These are phyloP conservation scores for Sipunculus nudus DNA, from an alignment of 2,888 invertebrate species.

Conservation along the genomic window DNA sequence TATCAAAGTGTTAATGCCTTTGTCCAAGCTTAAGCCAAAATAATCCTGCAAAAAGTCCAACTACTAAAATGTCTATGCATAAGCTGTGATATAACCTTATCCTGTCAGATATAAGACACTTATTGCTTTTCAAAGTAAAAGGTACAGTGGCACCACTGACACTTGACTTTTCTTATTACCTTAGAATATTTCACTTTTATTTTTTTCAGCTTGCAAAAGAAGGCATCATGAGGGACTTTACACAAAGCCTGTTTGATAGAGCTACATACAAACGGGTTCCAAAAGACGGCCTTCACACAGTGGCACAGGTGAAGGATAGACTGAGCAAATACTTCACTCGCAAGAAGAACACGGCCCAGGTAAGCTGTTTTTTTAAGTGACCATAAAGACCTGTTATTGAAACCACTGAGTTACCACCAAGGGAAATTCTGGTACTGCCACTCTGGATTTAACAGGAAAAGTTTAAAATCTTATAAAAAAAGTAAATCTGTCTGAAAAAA, in stretches of 20 bases:
- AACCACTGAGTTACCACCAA: not conserved
- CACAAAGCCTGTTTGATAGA: constrained; percentile 63
- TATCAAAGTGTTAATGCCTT: too few species aligned
- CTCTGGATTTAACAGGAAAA: too few species aligned
- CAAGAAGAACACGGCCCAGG: constrained; percentile 63
- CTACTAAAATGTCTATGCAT: too few species aligned
- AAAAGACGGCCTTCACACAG: constrained; percentile 61
- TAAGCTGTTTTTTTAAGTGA: constrained; percentile 38
- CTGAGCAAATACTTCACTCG: constrained; percentile 61
- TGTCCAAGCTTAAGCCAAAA: too few species aligned
- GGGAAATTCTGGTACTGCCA: not conserved
- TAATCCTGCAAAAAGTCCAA: too few species aligned
- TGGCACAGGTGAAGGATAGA: constrained; percentile 57
- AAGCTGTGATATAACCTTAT: too few species aligned
- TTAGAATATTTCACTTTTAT: not conserved
- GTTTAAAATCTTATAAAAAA: too few species aligned
- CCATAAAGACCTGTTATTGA: not conserved
- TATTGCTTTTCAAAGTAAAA: too few species aligned
- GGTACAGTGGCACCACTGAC: too few species aligned
- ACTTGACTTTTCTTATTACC: too few species aligned
- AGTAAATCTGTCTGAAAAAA: too few species aligned
- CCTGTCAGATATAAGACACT: too few species aligned
- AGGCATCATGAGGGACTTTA: constrained; percentile 64
- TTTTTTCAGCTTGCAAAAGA: constrained; percentile 63
- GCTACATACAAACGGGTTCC: constrained; percentile 63